phyloP scores from a whole-genome alignment of 92 coral and sea anemone genomes.

The Siderastrea siderea region DNA sequence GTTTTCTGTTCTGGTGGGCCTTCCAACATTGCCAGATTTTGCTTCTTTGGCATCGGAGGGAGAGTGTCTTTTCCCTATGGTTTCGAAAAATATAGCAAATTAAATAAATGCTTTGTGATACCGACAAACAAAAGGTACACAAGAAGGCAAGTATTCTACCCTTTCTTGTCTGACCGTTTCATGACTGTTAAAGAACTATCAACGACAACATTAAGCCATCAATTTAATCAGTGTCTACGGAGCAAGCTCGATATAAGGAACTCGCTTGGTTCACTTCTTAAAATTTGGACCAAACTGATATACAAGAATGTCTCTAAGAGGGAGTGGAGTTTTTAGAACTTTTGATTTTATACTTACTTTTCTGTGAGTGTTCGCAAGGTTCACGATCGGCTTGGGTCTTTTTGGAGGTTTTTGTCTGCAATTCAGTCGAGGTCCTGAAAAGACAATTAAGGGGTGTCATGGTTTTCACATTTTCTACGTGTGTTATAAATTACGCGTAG shows the following conservation, averaged over 20 bases:
- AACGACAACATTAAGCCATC: neutral
- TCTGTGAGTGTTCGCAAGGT: conserved; percentile 70
- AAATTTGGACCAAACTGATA: no score
- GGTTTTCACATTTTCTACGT: no score
- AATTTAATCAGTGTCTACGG: neutral
- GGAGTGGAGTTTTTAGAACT: neutral
- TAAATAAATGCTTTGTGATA: neutral
- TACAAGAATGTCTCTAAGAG: neutral
- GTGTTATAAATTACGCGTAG: no score
- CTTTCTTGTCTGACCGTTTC: neutral
- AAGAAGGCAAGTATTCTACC: neutral
- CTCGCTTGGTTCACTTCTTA: neutral
- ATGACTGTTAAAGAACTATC: neutral
- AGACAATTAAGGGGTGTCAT: no score
- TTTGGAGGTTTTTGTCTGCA: conserved; percentile 85
- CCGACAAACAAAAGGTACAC: neutral
- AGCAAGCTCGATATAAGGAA: neutral
- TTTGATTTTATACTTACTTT: conserved; percentile 59
- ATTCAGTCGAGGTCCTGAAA: neutral
- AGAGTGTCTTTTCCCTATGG: conserved; percentile 72
- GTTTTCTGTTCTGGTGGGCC: conserved; percentile 81
- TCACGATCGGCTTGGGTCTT: conserved; percentile 79
- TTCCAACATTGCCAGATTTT: conserved; percentile 82
- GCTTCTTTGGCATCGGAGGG: conserved; percentile 93
- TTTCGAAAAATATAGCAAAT: neutral